phyloP scores from a whole-genome alignment of 92 coral and sea anemone genomes.

The Paragorgia papillata region DNA sequence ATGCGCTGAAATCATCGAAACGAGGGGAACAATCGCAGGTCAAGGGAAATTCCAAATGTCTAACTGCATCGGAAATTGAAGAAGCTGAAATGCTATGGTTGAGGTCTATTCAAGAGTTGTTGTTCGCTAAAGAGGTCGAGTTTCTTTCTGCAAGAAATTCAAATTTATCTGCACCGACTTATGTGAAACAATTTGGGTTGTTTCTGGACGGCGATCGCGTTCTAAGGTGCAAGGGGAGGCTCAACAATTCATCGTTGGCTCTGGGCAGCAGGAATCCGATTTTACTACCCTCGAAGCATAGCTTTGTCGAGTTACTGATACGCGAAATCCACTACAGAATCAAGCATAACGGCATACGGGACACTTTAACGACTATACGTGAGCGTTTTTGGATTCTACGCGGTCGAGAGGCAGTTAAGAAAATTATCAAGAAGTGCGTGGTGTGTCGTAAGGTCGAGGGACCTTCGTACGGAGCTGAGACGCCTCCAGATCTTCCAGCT shows the following conservation, averaged over 20 bases:
- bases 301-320: slow-evolving; percentile 39
- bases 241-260: slow-evolving; percentile 50
- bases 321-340: slow-evolving; percentile 45
- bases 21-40: neutral
- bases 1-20: slow-evolving; percentile 16
- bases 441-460: slow-evolving; percentile 24
- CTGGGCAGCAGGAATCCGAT: slow-evolving; percentile 51
- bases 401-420: slow-evolving; percentile 46
- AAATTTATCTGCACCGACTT: slow-evolving; percentile 32
- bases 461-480: slow-evolving; percentile 39
- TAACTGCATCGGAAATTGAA: slow-evolving; percentile 34
- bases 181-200: slow-evolving; percentile 59
- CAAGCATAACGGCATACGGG: slow-evolving; percentile 54
- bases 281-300: slow-evolving; percentile 49
- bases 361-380: slow-evolving; percentile 63
- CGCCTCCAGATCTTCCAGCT: slow-evolving; percentile 43
- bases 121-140: slow-evolving; percentile 50
- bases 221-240: slow-evolving; percentile 65
- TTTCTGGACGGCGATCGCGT: slow-evolving; percentile 57
- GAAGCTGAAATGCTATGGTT: slow-evolving; percentile 56
- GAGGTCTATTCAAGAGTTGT: slow-evolving; percentile 42
- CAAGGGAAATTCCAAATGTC: neutral
- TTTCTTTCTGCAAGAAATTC: slow-evolving; percentile 42
- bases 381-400: no score
- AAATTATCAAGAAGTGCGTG: slow-evolving; percentile 53